Conservation (phyloP, 2,113 vertebrate genomes). For the Tachysurus fulvidraco region DNA sequence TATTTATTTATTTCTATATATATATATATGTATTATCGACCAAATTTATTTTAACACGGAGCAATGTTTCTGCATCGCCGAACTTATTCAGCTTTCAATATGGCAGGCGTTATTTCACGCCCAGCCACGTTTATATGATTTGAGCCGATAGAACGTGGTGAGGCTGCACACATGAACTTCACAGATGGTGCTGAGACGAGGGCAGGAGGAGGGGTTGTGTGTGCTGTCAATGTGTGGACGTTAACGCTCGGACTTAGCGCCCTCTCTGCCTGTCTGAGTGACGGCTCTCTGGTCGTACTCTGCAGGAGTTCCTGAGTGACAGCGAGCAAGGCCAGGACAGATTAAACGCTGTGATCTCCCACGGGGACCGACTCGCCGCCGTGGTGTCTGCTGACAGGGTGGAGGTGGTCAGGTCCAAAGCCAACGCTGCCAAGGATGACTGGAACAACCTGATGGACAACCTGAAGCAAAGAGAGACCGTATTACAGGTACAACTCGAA, state of each 20-base stretch:
- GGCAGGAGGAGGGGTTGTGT: constrained; percentile 49
- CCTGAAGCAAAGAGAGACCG: constrained; percentile 84
- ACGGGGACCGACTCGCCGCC: constrained; percentile 85
- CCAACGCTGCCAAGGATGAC: constrained; percentile 80
- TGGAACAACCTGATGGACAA: constrained; percentile 89
- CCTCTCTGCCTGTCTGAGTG: constrained; percentile 53
- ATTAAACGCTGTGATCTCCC: constrained; percentile 80
- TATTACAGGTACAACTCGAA: constrained; percentile 79
- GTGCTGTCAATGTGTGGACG: constrained; percentile 56
- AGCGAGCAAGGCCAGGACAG: constrained; percentile 90
- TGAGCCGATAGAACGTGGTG: constrained; percentile 42
- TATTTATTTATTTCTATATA: constrained; percentile 75
- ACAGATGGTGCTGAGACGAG: constrained; percentile 73
- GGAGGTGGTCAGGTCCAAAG: constrained; percentile 81
- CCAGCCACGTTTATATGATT: constrained; percentile 67
- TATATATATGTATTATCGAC: constrained; percentile 66
- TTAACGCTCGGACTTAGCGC: constrained; percentile 61
- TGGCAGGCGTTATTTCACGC: constrained; percentile 64
- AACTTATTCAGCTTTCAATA: constrained; percentile 63
- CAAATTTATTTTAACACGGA: constrained; percentile 73
- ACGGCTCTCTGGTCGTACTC: constrained; percentile 51
- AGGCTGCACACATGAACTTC: constrained; percentile 43
- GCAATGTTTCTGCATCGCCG: constrained; percentile 76
- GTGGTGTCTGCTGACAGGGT: constrained; percentile 83
- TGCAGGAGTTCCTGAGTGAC: constrained; percentile 89